Conservation (phyloP, 2,888 invertebrate species). For the Lepidochitona cinerea region DNA sequence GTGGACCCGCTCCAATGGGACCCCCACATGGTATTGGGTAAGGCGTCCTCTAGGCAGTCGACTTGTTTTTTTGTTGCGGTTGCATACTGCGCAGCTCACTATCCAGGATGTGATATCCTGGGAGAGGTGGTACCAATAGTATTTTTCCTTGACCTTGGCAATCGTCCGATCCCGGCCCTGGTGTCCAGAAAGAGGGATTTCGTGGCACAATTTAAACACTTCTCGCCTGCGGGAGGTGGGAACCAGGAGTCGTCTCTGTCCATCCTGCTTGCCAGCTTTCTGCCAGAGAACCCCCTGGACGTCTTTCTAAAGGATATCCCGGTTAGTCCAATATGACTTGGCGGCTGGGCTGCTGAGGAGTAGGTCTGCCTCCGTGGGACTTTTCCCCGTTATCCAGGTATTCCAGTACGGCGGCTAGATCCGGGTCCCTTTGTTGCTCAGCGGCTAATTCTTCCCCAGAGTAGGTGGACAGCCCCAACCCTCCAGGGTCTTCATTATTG, state of each 20-base stretch:
- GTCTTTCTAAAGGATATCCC: slow-evolving; percentile 6
- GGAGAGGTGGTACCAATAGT: slow-evolving; percentile 16
- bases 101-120: slow-evolving; percentile 8
- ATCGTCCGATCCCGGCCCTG: slow-evolving; percentile 19
- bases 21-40: slow-evolving; percentile 86
- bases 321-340: slow-evolving; percentile 12
- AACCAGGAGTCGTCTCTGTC: no score
- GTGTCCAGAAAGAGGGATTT: slow-evolving; percentile 22
- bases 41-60: no score
- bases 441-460: no score
- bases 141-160: slow-evolving; percentile 4
- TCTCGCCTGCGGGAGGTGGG: no score
- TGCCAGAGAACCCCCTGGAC: slow-evolving; percentile 38
- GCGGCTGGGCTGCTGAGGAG: background rate
- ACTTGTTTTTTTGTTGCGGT: no score
- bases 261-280: no score
- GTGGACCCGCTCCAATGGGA: slow-evolving; percentile 22
- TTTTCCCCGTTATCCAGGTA: background rate
- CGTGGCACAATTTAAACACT: slow-evolving; percentile 5
- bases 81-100: slow-evolving; percentile 8
- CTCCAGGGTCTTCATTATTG: no score
- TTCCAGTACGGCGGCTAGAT: background rate
- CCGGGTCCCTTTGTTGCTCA: background rate
- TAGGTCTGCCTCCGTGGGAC: slow-evolving; percentile 6
- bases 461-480: no score